phyloP scores from a whole-genome alignment of 2,797 vertebrate species.

The Zalophus californianus region DNA sequence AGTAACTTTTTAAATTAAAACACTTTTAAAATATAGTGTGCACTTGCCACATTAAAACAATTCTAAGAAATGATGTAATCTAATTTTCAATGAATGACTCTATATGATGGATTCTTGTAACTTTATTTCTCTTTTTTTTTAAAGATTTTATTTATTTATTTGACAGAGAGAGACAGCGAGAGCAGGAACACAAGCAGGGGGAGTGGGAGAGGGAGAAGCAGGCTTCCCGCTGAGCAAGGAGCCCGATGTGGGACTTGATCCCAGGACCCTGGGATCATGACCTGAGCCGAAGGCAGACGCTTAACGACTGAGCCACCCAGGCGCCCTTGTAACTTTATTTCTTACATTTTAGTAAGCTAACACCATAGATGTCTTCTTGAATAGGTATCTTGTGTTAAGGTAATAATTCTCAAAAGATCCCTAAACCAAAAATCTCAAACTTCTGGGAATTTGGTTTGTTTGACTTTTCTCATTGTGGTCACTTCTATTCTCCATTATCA shows the following conservation, averaged over 20 bases:
- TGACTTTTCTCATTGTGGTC: neutral
- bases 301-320: too few species aligned
- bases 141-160: too few species aligned
- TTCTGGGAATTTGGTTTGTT: neutral
- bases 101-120: neutral
- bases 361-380: neutral
- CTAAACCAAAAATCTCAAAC: neutral
- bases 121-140: neutral
- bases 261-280: too few species aligned
- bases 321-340: neutral
- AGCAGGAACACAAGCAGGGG: too few species aligned
- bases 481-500: neutral
- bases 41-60: neutral
- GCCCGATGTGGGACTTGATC: too few species aligned
- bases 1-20: neutral
- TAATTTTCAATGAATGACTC: neutral
- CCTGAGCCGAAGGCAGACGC: too few species aligned
- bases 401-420: neutral
- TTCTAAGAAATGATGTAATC: neutral
- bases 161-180: too few species aligned
- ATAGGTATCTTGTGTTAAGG: neutral
- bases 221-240: too few species aligned
- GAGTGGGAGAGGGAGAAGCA: too few species aligned
- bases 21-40: neutral
- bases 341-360: neutral